Base-by-base conservation (phyloP, 2,888 invertebrate genomes). In the Masnerella sp. region DNA sequence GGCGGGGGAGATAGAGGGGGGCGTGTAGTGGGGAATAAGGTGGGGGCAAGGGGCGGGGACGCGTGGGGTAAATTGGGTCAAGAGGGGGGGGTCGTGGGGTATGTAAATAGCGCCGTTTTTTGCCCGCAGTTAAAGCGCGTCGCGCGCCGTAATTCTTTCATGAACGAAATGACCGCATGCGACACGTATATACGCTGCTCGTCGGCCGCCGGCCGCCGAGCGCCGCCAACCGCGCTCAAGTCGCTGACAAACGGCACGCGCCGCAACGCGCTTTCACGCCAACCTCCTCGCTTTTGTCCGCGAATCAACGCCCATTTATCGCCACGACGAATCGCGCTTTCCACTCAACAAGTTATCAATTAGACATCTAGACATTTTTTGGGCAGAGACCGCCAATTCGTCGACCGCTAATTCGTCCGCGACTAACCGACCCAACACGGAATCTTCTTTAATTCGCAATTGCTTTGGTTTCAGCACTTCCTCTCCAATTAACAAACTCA, bases 231-330 rank as follows among this genome's bases (percentile, higher is more conserved):
- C 47, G 22, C 25, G 54, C 38, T 65, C 40, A 22, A 42, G 56
- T 47, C 43, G 47, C 12, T 40, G 65, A 47, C 30, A 65, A 65
- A 56, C 43, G 14, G 22, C 25, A 36, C 22, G 59, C 47, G 45
- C 25, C 22, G n/a, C n/a, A n/a, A n/a, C n/a, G n/a, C n/a, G n/a
- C n/a, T n/a, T n/a, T 36, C 25, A 47, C 47, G 56, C 54, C 38
- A 47, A 47, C 32, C 25, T 38, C 40, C n/a, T 47, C 22, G 45
- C 56, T 47, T 56, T 65, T 56, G 56, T 56, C 22, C 45, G 36
- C 12, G 42, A 61, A 61, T 61, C 49, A 61, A 49, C 49, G 49
- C 42, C 49, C 40, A 49, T 61, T 61, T 47, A 61, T 49, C 40
- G 40, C 25, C 30, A n/a, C 25, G 40, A 49, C 38, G 12, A 20